phyloP scores from a whole-genome alignment of 2,113 vertebrate genomes.

The Nibea coibor region DNA sequence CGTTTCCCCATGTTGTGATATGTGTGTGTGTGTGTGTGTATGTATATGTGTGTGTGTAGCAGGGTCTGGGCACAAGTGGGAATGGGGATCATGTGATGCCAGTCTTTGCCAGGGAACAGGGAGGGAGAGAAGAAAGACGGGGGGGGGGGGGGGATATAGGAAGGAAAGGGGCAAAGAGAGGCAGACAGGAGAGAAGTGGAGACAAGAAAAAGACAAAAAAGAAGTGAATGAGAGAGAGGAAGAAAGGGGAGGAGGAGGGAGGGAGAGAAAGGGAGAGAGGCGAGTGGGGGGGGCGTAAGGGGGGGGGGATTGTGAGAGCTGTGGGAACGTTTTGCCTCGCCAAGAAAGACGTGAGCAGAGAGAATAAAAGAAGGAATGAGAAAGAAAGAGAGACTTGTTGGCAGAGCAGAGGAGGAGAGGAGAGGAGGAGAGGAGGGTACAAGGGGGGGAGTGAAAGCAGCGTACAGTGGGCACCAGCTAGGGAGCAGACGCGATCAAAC shows the following conservation, averaged over 20 bases:
- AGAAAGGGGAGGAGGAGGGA: conserved; percentile 35
- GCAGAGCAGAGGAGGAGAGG: conserved; percentile 62
- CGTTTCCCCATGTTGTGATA: conserved; percentile 45
- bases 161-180: conserved; percentile 20
- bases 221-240: conserved; percentile 51
- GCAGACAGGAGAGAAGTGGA: conserved; percentile 29
- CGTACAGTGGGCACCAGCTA: conserved; percentile 64
- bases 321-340: conserved; percentile 73
- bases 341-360: conserved; percentile 73
- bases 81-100: conserved; percentile 78
- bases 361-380: conserved; percentile 76
- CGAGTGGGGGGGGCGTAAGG: background rate
- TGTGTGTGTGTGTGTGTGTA: conserved; percentile 36
- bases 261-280: background rate
- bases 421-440: conserved; percentile 3
- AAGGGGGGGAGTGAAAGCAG: background rate
- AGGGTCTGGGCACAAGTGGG: conserved; percentile 60
- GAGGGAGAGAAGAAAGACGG: conserved; percentile 10
- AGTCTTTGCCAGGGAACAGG: conserved; percentile 66
- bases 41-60: conserved; percentile 31
- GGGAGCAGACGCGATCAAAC: conserved; percentile 61
- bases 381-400: conserved; percentile 80
- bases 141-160: conserved; percentile 29
- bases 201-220: conserved; percentile 45
- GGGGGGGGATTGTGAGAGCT: conserved; percentile 63